These are phyloP conservation scores for Sebastes hubbsi DNA, from an alignment of 2,797 vertebrate genomes.

Conservation along the genomic window DNA sequence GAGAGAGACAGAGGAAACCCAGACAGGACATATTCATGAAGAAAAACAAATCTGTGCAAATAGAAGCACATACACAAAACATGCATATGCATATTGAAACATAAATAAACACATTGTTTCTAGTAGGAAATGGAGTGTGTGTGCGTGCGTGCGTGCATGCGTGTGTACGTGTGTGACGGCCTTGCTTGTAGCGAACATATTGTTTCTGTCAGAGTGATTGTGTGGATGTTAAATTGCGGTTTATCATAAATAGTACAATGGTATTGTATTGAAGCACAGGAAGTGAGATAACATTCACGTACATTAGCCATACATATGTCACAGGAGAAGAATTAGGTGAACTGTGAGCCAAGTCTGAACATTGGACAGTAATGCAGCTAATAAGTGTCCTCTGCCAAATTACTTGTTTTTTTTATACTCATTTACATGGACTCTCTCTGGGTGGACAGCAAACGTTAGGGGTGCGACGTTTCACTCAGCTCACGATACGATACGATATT, in stretches of 20 bases:
- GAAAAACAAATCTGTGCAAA: not conserved
- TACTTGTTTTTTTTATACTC: not conserved
- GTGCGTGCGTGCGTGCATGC: not conserved
- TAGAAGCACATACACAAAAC: slow-evolving; percentile 10
- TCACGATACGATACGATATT: no score
- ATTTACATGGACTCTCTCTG: not conserved
- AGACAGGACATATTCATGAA: no score
- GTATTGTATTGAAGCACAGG: slow-evolving; percentile 38
- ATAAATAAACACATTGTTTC: slow-evolving; percentile 65
- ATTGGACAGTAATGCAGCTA: not conserved
- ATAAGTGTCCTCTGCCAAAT: not conserved
- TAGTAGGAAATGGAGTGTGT: slow-evolving; percentile 59
- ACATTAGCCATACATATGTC: slow-evolving; percentile 1
- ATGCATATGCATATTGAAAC: slow-evolving; percentile 26
- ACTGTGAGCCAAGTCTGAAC: not conserved
- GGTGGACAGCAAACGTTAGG: no score
- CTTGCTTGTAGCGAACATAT: slow-evolving; percentile 46
- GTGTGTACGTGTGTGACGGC: not conserved
- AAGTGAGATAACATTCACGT: slow-evolving; percentile 50
- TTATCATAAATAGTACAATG: slow-evolving; percentile 36
- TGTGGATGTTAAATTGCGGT: slow-evolving; percentile 41
- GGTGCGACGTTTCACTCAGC: no score
- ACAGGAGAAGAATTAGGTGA: slow-evolving; percentile 2
- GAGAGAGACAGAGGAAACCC: no score
- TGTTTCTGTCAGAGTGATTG: slow-evolving; percentile 47